A percentile compares a stretch with the other conserved stretches of the same genome.
These are phyloP conservation scores for Cenopis cana DNA, from an alignment of 2,888 invertebrate species.

Conservation along the genomic window DNA sequence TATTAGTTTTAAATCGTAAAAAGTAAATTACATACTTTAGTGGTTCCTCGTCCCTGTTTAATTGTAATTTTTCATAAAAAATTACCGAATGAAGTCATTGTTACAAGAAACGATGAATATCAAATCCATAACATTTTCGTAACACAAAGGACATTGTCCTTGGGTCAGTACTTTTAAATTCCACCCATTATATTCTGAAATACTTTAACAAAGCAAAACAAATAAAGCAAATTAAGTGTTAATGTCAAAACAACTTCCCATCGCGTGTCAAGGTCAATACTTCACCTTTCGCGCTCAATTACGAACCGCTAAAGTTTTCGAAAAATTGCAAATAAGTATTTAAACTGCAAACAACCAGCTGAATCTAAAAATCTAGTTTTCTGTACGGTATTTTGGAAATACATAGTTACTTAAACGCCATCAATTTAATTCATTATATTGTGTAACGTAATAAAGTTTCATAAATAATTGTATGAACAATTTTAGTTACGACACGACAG, in stretches of 20 bases:
- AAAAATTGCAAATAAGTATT: background rate
- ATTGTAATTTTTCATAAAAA: no score
- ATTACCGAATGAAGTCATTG: background rate
- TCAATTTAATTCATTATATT: background rate
- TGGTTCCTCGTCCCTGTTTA: no score
- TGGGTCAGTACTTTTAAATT: background rate
- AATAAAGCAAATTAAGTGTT: slow-evolving; percentile 23
- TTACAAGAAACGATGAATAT: background rate
- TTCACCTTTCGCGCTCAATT: slow-evolving; percentile 22
- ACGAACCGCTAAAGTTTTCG: slow-evolving; percentile 24
- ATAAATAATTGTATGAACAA: background rate
- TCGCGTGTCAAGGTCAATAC: slow-evolving; percentile 35
- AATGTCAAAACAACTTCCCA: slow-evolving; percentile 18
- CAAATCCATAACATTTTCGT: background rate
- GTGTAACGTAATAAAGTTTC: background rate
- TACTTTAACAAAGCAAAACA: background rate
- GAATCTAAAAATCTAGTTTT: background rate
- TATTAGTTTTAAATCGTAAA: no score
- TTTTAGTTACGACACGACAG: no score
- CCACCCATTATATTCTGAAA: background rate
- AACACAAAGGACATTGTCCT: background rate
- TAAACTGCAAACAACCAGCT: background rate
- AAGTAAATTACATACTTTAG: no score
- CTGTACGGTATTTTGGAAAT: background rate
- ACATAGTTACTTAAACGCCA: background rate